These are phyloP conservation scores for Argya squamiceps DNA, from an alignment of 2,797 vertebrate species.

Conservation along the genomic window DNA sequence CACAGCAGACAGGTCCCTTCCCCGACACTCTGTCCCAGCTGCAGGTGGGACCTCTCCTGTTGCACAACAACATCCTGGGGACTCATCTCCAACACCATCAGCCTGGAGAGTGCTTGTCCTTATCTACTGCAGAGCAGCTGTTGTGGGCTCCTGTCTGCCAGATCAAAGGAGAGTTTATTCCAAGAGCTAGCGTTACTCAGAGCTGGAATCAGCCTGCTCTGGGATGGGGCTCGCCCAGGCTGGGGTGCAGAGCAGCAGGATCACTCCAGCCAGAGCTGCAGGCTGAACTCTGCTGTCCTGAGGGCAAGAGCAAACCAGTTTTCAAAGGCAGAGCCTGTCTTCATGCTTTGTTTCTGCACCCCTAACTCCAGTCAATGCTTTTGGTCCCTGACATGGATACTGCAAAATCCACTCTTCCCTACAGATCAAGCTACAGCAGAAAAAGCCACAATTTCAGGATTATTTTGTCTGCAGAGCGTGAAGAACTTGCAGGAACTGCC, in stretches of 20 bases:
- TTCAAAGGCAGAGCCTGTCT: not conserved
- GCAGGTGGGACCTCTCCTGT: not conserved
- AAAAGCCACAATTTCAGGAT: not conserved
- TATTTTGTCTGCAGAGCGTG: not conserved
- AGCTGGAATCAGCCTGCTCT: not conserved
- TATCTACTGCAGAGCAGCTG: slow-evolving; percentile 51
- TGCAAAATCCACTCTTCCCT: rapidly evolving
- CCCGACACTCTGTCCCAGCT: rapidly evolving
- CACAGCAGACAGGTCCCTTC: not conserved
- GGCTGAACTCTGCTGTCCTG: not conserved
- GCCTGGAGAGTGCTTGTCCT: not conserved
- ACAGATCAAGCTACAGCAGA: not conserved
- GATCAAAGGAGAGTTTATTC: slow-evolving; percentile 46
- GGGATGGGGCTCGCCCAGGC: not conserved
- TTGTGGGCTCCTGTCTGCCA: slow-evolving; percentile 1
- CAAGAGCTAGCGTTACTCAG: not conserved
- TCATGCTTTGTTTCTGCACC: not conserved
- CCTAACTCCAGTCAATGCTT: not conserved
- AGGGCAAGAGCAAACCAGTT: not conserved
- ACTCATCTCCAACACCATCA: not conserved
- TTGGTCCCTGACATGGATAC: rapidly evolving
- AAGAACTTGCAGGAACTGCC: not conserved
- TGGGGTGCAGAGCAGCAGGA: not conserved
- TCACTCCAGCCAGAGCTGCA: not conserved
- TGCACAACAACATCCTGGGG: not conserved